Evolutionary conservation across 2,888 invertebrate genomes (phyloP).

Genomic region (Enchytraeus crypticus): DNA sequence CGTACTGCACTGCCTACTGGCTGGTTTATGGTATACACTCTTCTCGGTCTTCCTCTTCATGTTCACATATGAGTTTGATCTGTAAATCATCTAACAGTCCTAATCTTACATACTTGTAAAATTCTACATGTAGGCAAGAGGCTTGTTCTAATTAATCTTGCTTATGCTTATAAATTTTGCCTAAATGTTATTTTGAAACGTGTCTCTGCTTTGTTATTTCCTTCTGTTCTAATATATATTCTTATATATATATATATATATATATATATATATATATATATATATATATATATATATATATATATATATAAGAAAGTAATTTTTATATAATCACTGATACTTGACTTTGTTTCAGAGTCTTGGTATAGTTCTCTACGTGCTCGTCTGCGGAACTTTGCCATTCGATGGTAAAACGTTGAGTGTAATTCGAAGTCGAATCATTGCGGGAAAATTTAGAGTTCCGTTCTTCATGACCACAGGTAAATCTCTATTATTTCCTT

Average conservation of each 20-base stretch:
- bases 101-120: too few relatives aligned
- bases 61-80: not conserved
- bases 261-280: not conserved
- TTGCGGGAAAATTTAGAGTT: conserved; percentile 87
- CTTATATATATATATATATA: not conserved
- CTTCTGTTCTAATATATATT: not conserved
- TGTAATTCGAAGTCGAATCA: conserved; percentile 74
- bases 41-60: not conserved
- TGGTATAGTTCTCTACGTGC: conserved; percentile 89
- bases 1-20: too few relatives aligned
- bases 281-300: not conserved
- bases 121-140: too few relatives aligned
- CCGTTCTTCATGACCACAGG: conserved; percentile 97
- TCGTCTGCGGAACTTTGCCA: conserved; percentile 90
- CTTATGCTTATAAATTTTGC: too few relatives aligned
- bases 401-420: conserved; percentile 91
- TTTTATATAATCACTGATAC: not conserved
- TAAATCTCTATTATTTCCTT: conserved; percentile 50
- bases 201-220: not conserved
- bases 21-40: too few relatives aligned
- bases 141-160: too few relatives aligned
- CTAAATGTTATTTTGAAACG: not conserved
- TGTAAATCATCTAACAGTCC: too few relatives aligned
- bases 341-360: conserved; percentile 74
- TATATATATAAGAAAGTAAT: not conserved